Evolutionary conservation across 2,113 vertebrate species (phyloP), one percentile per base, ranked within the genome.

Genomic region (Sphaerodactylus townsendi): DNA sequence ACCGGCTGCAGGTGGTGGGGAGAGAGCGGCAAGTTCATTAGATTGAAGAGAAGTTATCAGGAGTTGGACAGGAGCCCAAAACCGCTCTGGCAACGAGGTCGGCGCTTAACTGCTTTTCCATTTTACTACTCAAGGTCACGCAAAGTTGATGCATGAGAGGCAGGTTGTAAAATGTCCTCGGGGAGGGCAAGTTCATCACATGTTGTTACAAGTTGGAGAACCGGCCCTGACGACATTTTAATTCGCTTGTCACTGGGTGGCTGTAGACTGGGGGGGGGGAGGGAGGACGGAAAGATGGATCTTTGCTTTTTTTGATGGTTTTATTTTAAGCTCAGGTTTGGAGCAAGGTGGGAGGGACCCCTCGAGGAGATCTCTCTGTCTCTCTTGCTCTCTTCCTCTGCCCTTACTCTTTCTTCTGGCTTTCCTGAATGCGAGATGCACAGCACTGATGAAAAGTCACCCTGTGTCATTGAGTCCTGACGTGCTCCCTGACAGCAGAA

Each of bases 371-470:
- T 93, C 87, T 89, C 94, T 88, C 41, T 13, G 28, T 48, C 44
- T 30, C 21, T 23, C 59, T 53, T 37, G n/a, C n/a, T n/a, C n/a
- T n/a, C n/a, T 4, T 87, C 84, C 33, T 21, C 83, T 87, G 88
- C 83, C 69, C 83, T 71, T 88, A 93, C 87, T 90, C 92, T 87
- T 59, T 35, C 30, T 5, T 89, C 84, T 87, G 15, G 65, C 66
- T 87, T 3, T 23, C 83, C 85, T 6, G 17, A 93, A 87, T 88
- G 87, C 66, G 88, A 89, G 89, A 91, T 91, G 71, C 84, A 89
- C 92, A 91, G 92, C 82, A 91, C 84, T 84, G 75, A 89, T 25
- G 53, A 93, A 94, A 94, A 94, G 91, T 94, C 90, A 92, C 88
- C 85, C 88, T 88, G 83, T 77, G 83, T 90, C 13, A 17, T 10